Base-by-base conservation (phyloP, 2,113 vertebrate genomes). In the Alethe diademata region DNA sequence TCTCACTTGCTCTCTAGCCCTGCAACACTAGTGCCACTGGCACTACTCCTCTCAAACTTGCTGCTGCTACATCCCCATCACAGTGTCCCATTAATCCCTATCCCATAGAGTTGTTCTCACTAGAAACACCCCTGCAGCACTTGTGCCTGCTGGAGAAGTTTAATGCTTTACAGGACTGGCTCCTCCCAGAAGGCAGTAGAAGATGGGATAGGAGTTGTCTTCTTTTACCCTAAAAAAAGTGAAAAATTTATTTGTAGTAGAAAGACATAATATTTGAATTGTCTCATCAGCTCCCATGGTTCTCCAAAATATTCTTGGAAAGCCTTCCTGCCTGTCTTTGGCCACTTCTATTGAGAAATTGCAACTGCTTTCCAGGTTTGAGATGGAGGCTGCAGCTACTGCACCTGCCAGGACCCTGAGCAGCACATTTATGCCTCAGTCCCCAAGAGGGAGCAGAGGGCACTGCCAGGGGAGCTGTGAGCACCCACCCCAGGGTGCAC, bases 381-480 rank as follows among this genome's bases (percentile, higher is more conserved):
- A 22, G n/a, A 13, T 1, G 13, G 35, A 62, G 6, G 38, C 26
- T 51, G 53, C 18, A 45, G 36, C 47, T 81, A 2, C 24, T 0
- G 0, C 12, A 22, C 12, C 69, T 36, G 5, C 40, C 43, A 25
- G 50, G 19, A 12, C 6, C 45, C 29, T 53, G 48, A 35, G 24
- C n/a, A 54, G 85, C 12, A 47, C 14, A 33, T 74, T 90, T 5
- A 25, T 23, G 23, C 17, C 48, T 65, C 42, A 33, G 51, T 50
- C 22, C n/a, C 24, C 35, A 19, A 0, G 11, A 1, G 3, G 47
- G 31, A 70, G 14, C 8, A 38, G 57, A 23, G 19, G 2, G 17
- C 31, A 35, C 3, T 5, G 17, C 64, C 1, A 1, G 3, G 19
- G 40, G 5, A 48, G 24, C 26, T 2, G 0, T 28, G 43, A 82